Conservation (phyloP, 2,888 invertebrate species). For the Petrolisthes manimaculis region DNA sequence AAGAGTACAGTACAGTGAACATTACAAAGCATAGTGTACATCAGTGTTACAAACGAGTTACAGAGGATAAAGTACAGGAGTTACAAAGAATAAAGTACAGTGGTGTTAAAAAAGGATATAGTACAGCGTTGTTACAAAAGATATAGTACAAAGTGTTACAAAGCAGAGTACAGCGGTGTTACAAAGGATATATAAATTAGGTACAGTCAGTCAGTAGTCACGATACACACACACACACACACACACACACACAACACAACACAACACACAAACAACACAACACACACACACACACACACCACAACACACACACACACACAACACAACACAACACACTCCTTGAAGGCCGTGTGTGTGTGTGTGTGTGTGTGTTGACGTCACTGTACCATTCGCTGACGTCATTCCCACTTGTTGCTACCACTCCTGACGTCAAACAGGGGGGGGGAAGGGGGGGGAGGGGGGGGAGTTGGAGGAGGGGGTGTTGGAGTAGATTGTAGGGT, state of each 20-base stretch:
- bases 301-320: not conserved
- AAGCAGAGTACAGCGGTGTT: too few species aligned
- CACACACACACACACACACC: too few species aligned
- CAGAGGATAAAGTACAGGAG: too few species aligned
- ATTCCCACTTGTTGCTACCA: constrained; percentile 54
- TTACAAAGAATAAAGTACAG: too few species aligned
- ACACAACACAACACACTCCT: not conserved
- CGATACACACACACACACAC: not conserved
- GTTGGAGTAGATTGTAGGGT: not conserved
- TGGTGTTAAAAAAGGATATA: too few species aligned
- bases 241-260: not conserved
- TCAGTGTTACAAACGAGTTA: too few species aligned
- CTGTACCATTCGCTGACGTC: constrained; percentile 43
- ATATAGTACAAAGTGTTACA: too few species aligned
- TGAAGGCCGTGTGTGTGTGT: constrained; percentile 5
- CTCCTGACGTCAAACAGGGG: constrained; percentile 47
- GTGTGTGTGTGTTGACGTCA: constrained; percentile 50
- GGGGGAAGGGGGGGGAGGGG: not conserved
- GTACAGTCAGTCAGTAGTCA: not conserved
- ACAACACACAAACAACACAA: not conserved
- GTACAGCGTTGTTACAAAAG: too few species aligned
- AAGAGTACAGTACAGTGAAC: too few species aligned
- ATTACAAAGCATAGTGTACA: too few species aligned
- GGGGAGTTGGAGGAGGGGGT: not conserved
- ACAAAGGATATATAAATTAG: too few species aligned